These are phyloP conservation scores for Amphipoea lucens DNA, from an alignment of 2,888 invertebrate genomes.

Conservation along the genomic window DNA sequence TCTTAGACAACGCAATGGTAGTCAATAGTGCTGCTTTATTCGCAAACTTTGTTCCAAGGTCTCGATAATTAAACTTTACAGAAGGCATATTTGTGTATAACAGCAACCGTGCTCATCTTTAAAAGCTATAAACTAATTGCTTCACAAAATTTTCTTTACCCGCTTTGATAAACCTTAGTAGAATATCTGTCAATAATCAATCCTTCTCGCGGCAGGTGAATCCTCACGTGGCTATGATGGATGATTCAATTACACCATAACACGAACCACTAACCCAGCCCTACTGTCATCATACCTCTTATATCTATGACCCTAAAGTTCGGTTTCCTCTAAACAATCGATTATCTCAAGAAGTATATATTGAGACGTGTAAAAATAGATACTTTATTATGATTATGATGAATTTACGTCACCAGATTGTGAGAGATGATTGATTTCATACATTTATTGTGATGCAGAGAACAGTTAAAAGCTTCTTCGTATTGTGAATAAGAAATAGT, in stretches of 20 bases:
- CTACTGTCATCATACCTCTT: conserved; percentile 42
- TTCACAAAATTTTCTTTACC: conserved; percentile 22
- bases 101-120: background rate
- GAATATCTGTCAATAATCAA: conserved; percentile 67
- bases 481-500: conserved; percentile 42
- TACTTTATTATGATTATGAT: conserved; percentile 66
- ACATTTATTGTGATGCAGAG: conserved; percentile 45
- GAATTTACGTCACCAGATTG: conserved; percentile 65
- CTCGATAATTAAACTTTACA: background rate
- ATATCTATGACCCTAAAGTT: conserved; percentile 26
- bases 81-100: background rate
- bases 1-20: background rate
- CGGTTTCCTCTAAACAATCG: conserved; percentile 32
- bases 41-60: background rate
- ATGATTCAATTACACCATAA: conserved; percentile 70
- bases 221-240: conserved; percentile 66
- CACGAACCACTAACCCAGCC: conserved; percentile 48
- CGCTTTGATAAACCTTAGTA: conserved; percentile 31
- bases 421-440: conserved; percentile 58
- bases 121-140: conserved; percentile 32
- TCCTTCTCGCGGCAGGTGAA: conserved; percentile 63
- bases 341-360: conserved; percentile 40
- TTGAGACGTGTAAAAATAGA: conserved; percentile 56
- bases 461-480: conserved; percentile 49
- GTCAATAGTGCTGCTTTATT: background rate